Percentiles rank a stretch among this genome's conserved stretches.
Conservation (phyloP, 2,888 invertebrate species). For the Lochmaea crataegi region DNA sequence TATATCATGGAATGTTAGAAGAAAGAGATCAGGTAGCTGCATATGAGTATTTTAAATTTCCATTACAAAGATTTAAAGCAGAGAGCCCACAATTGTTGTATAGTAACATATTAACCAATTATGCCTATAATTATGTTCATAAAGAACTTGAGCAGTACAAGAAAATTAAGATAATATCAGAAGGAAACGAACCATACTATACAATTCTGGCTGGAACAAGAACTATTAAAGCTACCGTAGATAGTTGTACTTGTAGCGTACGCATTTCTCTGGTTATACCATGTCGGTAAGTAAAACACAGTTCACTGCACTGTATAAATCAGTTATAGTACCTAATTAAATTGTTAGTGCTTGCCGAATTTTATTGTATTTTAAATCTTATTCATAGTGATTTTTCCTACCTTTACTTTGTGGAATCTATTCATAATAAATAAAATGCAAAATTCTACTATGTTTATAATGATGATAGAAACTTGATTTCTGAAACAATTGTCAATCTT, state of each 20-base stretch:
- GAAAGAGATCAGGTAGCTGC: constrained; percentile 20
- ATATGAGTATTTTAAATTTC: constrained; percentile 20
- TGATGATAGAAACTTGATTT: too few species aligned
- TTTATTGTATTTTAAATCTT: too few species aligned
- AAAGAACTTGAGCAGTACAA: constrained; percentile 16
- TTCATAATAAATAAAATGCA: too few species aligned
- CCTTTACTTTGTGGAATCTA: too few species aligned
- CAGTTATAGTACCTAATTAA: too few species aligned
- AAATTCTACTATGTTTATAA: too few species aligned
- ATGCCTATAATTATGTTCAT: constrained; percentile 18
- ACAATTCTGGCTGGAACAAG: too few species aligned
- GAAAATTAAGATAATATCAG: constrained; percentile 11
- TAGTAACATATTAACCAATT: constrained; percentile 17
- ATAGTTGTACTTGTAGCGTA: too few species aligned
- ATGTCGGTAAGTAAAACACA: background rate
- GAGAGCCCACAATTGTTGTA: background rate
- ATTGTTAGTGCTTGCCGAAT: too few species aligned
- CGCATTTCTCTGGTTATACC: background rate
- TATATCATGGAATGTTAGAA: constrained; percentile 22
- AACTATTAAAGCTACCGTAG: too few species aligned
- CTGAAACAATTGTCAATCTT: too few species aligned
- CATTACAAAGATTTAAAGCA: constrained; percentile 12
- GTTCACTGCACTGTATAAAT: background rate
- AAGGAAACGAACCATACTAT: background rate
- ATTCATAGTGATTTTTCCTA: too few species aligned